A percentile compares a stretch with the other conserved stretches of the same genome.
Conservation (phyloP, 2,888 invertebrate species). For the Drosophila gaucha region DNA sequence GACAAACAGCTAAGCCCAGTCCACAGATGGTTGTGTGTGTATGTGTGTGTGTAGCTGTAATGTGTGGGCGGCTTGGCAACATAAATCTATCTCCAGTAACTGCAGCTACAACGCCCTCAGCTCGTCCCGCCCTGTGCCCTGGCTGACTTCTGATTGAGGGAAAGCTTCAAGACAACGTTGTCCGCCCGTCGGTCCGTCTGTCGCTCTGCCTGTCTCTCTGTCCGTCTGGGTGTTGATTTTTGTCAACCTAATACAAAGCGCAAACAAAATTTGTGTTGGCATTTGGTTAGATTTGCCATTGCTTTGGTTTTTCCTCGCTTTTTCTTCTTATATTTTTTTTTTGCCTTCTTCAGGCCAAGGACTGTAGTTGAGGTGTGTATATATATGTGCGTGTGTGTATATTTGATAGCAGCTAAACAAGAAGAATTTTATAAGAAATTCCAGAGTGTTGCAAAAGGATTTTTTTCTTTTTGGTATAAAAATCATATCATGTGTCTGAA, state of each 20-base stretch:
- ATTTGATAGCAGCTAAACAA: slow-evolving; percentile 25
- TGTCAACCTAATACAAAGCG: slow-evolving; percentile 76
- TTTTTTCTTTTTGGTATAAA: too few species aligned
- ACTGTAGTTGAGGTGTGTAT: not conserved
- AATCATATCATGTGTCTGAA: slow-evolving; percentile 1
- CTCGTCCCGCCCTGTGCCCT: not conserved
- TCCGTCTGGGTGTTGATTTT: slow-evolving; percentile 67
- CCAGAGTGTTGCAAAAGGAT: slow-evolving; percentile 13
- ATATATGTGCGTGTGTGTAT: not conserved
- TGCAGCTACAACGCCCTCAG: not conserved
- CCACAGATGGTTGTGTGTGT: not conserved
- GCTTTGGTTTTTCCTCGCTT: slow-evolving; percentile 28
- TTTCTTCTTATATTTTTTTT: not conserved
- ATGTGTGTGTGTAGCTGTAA: slow-evolving; percentile 3
- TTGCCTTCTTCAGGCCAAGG: not conserved
- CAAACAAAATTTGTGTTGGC: slow-evolving; percentile 77
- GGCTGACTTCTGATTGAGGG: slow-evolving; percentile 52
- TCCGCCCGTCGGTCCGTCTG: not conserved
- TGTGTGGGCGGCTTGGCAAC: slow-evolving; percentile 50
- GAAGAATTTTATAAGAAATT: not conserved
- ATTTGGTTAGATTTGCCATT: slow-evolving; percentile 71
- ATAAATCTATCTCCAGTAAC: slow-evolving; percentile 59
- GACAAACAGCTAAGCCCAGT: slow-evolving; percentile 64
- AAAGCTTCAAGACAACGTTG: slow-evolving; percentile 24
- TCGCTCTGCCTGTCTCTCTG: not conserved